A percentile compares a stretch with the other conserved stretches of the same genome.
phyloP scores from a whole-genome alignment of 2,113 vertebrate species.

The Serilophus lunatus region DNA sequence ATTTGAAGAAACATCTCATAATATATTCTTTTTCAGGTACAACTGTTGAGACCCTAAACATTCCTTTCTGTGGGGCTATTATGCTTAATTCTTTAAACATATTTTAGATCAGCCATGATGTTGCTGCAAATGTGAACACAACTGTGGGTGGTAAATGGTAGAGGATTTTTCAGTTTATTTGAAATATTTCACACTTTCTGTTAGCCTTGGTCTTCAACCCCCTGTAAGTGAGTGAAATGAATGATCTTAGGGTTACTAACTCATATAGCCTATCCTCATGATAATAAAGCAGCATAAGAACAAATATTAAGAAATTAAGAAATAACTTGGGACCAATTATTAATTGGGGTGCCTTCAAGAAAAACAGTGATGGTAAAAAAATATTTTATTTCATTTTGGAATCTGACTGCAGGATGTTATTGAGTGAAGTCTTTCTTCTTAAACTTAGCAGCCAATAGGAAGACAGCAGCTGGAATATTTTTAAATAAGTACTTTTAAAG shows the following conservation, averaged over 20 bases:
- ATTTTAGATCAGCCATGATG: neutral
- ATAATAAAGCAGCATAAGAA: constrained; percentile 29
- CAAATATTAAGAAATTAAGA: constrained; percentile 41
- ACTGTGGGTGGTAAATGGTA: constrained; percentile 60
- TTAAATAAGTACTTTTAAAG: neutral
- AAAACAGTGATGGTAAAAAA: neutral
- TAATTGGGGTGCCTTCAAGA: constrained; percentile 15
- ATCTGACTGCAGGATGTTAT: neutral
- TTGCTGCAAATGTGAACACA: constrained; percentile 23
- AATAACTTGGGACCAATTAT: constrained; percentile 24
- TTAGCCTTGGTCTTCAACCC: constrained; percentile 26
- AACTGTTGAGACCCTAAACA: constrained; percentile 4
- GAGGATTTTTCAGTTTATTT: constrained; percentile 59
- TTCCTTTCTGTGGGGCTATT: constrained; percentile 15
- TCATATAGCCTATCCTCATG: constrained; percentile 51
- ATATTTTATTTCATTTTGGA: neutral
- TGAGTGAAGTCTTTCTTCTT: neutral
- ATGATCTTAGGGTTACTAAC: constrained; percentile 39
- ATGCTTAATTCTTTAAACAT: constrained; percentile 40
- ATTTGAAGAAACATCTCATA: neutral
- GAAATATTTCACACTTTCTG: constrained; percentile 64
- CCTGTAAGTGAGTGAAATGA: constrained; percentile 25
- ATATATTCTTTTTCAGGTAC: constrained; percentile 1
- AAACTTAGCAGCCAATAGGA: neutral
- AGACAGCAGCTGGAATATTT: neutral